Conservation (phyloP, 2,888 invertebrate species). For the Polydesmus complanatus region DNA sequence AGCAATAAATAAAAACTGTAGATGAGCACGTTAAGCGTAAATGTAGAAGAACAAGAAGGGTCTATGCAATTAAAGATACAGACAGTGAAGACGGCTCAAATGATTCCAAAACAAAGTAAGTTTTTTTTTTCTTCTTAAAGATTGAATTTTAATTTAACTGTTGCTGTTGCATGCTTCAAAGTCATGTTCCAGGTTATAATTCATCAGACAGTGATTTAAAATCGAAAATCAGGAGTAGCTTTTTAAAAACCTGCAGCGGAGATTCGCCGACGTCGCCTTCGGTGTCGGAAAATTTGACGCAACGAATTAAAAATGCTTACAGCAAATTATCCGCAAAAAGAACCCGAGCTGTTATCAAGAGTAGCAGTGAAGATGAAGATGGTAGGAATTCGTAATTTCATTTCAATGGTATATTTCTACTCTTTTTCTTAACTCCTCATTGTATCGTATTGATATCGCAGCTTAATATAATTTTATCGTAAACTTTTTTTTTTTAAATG, state of each 20-base stretch:
- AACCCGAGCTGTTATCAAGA: neutral
- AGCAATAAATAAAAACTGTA: neutral
- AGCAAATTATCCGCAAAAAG: neutral
- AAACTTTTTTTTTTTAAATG: neutral
- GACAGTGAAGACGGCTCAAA: slow-evolving; percentile 12
- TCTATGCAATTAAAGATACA: neutral
- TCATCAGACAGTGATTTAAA: neutral
- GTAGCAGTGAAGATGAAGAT: slow-evolving; percentile 1
- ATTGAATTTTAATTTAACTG: neutral
- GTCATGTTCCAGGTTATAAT: slow-evolving; percentile 5
- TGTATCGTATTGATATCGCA: too few species aligned
- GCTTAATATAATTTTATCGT: too few species aligned
- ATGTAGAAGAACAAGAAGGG: neutral
- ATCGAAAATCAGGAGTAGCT: too few species aligned
- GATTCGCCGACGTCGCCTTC: neutral
- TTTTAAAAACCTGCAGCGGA: too few species aligned
- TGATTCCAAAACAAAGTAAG: slow-evolving; percentile 10
- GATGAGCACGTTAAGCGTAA: neutral
- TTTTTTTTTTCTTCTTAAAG: slow-evolving; percentile 6
- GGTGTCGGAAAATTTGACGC: neutral
- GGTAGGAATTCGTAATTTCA: neutral
- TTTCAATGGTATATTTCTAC: neutral
- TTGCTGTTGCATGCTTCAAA: too few species aligned
- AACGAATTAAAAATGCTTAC: neutral
- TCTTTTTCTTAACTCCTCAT: neutral